A percentile compares a stretch with the other conserved stretches of the same genome.
Evolutionary conservation across 2,113 vertebrate species (phyloP).

Genomic region (Phyllostomus hastatus): DNA sequence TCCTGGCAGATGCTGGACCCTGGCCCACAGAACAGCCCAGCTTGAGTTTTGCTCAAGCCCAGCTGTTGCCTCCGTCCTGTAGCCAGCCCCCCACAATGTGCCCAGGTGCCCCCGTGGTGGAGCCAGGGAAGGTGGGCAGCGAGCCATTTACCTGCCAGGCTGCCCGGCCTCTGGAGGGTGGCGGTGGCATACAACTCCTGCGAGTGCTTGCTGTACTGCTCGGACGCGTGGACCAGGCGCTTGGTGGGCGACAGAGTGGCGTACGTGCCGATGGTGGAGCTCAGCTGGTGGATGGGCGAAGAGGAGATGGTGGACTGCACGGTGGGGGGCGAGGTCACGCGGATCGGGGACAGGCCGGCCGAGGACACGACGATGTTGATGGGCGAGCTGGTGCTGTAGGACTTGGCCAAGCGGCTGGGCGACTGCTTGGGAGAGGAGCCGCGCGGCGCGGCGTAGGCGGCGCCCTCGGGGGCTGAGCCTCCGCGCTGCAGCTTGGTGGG

Average conservation of each 20-base stretch:
- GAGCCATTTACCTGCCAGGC: constrained; percentile 89
- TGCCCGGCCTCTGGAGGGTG: constrained; percentile 96
- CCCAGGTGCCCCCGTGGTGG: not conserved
- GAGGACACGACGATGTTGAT: constrained; percentile 94
- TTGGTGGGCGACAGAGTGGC: constrained; percentile 97
- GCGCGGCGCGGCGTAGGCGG: constrained; percentile 90
- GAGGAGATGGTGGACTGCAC: constrained; percentile 85
- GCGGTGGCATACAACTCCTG: constrained; percentile 96
- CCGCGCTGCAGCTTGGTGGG: constrained; percentile 94
- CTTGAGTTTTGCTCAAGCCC: fast-evolving
- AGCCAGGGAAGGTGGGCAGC: not conserved
- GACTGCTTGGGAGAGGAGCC: constrained; percentile 95
- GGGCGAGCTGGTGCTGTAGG: constrained; percentile 97
- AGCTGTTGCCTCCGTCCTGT: not conserved
- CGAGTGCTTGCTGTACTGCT: constrained; percentile 95
- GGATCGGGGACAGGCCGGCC: constrained; percentile 88
- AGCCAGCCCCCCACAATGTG: not conserved
- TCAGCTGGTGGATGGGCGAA: constrained; percentile 95
- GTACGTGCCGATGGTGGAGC: constrained; percentile 95
- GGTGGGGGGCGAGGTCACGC: constrained; percentile 91
- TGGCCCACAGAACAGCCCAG: not conserved
- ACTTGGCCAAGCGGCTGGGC: constrained; percentile 93
- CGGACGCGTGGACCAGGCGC: constrained; percentile 93
- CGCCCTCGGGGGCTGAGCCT: constrained; percentile 87
- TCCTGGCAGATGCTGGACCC: not conserved